phyloP scores from a whole-genome alignment of 2,888 invertebrate genomes.

The Tolmerus cingulatus region DNA sequence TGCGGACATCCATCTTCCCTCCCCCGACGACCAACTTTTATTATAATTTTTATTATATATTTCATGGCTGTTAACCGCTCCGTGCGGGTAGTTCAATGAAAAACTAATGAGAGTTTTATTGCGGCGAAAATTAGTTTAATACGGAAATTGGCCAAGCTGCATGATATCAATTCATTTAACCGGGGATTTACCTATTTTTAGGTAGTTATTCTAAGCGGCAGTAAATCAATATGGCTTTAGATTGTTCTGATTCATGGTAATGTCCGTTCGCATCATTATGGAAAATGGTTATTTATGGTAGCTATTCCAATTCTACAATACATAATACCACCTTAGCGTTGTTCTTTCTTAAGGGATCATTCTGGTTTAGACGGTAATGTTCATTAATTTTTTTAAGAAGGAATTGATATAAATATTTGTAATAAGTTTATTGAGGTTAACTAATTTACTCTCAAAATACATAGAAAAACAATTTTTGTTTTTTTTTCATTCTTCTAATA shows the following conservation, averaged over 20 bases:
- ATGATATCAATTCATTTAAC: not conserved
- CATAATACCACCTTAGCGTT: not conserved
- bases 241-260: not conserved
- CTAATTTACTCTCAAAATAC: too few species aligned
- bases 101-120: constrained; percentile 9
- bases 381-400: too few species aligned
- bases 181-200: not conserved
- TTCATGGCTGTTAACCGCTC: constrained; percentile 11
- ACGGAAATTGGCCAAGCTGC: not conserved
- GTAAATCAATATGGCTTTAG: not conserved
- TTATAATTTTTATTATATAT: constrained; percentile 35
- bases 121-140: constrained; percentile 5
- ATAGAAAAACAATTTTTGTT: too few species aligned
- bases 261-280: not conserved
- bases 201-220: not conserved
- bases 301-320: too few species aligned
- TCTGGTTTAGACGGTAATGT: too few species aligned
- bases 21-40: not conserved
- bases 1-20: not conserved
- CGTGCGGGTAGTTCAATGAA: not conserved
- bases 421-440: too few species aligned
- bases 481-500: too few species aligned
- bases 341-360: too few species aligned
- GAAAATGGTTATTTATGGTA: not conserved
- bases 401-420: too few species aligned